phyloP scores from a whole-genome alignment of 2,888 invertebrate species.

The Lepidocyrtinus sp. region DNA sequence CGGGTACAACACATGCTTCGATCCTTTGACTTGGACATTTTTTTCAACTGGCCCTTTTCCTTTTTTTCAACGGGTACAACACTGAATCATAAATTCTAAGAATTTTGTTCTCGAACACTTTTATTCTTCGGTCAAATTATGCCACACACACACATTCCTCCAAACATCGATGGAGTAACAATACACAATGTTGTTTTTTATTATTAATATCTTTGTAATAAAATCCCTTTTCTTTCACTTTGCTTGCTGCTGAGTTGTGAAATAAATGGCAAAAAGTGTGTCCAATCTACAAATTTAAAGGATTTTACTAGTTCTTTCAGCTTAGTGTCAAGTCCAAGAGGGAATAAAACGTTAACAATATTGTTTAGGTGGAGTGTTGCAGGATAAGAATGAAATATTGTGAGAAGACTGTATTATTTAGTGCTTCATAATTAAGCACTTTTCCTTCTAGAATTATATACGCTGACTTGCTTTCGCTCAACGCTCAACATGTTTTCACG shows the following conservation, averaged over 20 bases:
- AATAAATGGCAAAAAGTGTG: slow-evolving; percentile 56
- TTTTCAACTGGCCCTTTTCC: not conserved
- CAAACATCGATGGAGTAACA: not conserved
- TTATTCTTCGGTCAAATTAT: too few species aligned
- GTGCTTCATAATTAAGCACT: slow-evolving; percentile 4
- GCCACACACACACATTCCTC: slow-evolving; percentile 39
- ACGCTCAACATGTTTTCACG: slow-evolving; percentile 18
- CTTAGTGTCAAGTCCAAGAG: slow-evolving; percentile 48
- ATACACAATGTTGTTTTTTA: slow-evolving; percentile 12
- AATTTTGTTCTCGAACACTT: too few species aligned
- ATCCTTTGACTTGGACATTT: slow-evolving; percentile 46
- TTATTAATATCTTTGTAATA: slow-evolving; percentile 23
- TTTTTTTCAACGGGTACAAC: not conserved
- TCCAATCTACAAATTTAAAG: slow-evolving; percentile 52
- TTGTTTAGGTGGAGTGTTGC: slow-evolving; percentile 39
- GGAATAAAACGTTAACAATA: slow-evolving; percentile 41
- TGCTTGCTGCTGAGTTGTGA: slow-evolving; percentile 40
- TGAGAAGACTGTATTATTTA: slow-evolving; percentile 20
- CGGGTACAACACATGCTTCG: slow-evolving; percentile 30
- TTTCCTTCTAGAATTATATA: not conserved
- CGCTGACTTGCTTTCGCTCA: not conserved
- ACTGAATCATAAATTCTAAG: too few species aligned
- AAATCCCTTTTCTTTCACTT: slow-evolving; percentile 25
- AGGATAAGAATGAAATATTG: slow-evolving; percentile 47
- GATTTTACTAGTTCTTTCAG: slow-evolving; percentile 46